phyloP scores from a whole-genome alignment of 2,888 invertebrate species.

The Aphidoletes aphidimyza region DNA sequence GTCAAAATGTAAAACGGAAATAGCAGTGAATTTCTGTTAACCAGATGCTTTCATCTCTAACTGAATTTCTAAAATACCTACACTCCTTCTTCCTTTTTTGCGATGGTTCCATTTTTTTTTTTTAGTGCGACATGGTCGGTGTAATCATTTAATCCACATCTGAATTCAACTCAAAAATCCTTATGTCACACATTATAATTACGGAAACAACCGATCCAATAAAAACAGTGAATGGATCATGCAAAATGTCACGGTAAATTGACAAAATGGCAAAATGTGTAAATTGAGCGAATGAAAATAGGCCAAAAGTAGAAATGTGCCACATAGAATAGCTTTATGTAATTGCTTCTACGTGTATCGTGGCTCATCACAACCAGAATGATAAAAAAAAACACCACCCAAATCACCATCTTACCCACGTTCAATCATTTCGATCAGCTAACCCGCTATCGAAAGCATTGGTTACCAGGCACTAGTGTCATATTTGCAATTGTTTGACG shows the following conservation, averaged over 20 bases:
- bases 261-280: neutral
- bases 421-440: neutral
- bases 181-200: neutral
- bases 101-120: no score
- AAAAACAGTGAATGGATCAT: neutral
- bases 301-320: slow-evolving; percentile 6
- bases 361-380: no score
- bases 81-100: neutral
- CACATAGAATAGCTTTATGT: slow-evolving; percentile 31
- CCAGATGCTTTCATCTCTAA: slow-evolving; percentile 12
- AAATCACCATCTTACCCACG: no score
- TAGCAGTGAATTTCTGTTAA: neutral
- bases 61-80: neutral
- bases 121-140: no score
- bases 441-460: no score
- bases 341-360: neutral
- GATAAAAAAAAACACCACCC: no score
- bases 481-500: neutral
- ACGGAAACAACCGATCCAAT: neutral
- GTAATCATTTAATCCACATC: neutral
- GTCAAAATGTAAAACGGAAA: neutral
- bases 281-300: neutral
- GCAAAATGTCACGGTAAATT: neutral
- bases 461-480: neutral
- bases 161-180: neutral